A percentile compares a stretch with the other conserved stretches of the same genome.
Evolutionary conservation across 2,797 vertebrate genomes (phyloP).

Genomic region (Malurus splendens): DNA sequence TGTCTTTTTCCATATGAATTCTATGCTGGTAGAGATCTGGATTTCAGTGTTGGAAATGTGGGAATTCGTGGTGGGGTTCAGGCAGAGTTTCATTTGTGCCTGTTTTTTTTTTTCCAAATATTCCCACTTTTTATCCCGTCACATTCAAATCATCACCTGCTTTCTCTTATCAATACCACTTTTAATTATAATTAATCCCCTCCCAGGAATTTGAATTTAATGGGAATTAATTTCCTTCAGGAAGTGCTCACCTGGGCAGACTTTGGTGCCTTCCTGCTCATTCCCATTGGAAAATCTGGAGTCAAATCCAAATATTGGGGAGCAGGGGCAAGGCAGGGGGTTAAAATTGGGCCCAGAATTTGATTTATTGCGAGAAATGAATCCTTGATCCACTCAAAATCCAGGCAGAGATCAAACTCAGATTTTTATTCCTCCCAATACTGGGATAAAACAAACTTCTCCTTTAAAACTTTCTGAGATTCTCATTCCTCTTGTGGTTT

Average conservation of each 20-base stretch:
- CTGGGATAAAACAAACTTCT: background rate
- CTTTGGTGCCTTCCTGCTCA: background rate
- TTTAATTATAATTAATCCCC: background rate
- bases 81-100: background rate
- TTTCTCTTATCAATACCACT: accelerated
- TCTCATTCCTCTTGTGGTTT: background rate
- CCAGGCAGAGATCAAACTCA: background rate
- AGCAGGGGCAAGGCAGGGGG: background rate
- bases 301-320: background rate
- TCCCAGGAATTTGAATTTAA: background rate
- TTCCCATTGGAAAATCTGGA: accelerated
- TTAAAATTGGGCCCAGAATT: background rate
- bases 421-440: background rate
- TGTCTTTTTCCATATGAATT: background rate
- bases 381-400: background rate
- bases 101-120: background rate
- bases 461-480: background rate
- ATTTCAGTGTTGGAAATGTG: background rate
- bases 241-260: background rate
- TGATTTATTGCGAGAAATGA: background rate
- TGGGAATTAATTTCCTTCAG: background rate
- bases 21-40: background rate
- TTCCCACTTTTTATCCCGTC: background rate
- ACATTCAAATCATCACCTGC: accelerated
- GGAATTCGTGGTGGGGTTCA: background rate